These are phyloP conservation scores for Vollenhovia emeryi DNA, from an alignment of 1,140 invertebrate genomes.

Conservation along the genomic window DNA sequence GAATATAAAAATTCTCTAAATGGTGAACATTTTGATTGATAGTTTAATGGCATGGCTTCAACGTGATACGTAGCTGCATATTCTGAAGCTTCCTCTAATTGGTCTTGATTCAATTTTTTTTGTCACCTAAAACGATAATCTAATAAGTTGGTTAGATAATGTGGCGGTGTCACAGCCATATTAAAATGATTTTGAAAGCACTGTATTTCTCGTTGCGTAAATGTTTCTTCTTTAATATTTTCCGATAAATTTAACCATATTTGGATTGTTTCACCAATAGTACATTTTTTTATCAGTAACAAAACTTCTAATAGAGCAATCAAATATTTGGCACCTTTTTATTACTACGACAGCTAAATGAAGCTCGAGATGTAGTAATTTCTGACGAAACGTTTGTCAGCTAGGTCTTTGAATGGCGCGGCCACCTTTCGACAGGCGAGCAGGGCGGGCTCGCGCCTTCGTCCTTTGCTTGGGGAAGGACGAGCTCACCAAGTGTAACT, in stretches of 20 bases:
- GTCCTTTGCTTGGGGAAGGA: background rate
- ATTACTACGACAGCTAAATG: too few relatives aligned
- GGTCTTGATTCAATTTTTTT: background rate
- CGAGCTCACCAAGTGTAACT: background rate
- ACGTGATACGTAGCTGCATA: background rate
- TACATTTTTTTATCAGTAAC: too few relatives aligned
- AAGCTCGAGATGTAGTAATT: background rate
- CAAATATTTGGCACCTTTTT: too few relatives aligned
- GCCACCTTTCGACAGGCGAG: background rate
- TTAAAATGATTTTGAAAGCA: background rate
- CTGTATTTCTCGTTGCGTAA: background rate
- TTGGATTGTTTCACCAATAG: background rate
- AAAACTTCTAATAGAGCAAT: too few relatives aligned
- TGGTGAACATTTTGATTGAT: background rate
- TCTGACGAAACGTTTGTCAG: background rate
- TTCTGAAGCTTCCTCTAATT: background rate
- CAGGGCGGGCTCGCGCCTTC: background rate
- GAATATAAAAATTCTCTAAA: slow-evolving; percentile 1
- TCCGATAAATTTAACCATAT: background rate
- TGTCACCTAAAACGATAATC: background rate
- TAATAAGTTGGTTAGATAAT: background rate
- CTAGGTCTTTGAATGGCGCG: background rate
- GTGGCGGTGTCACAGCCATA: background rate
- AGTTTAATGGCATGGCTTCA: background rate
- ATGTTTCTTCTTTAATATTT: background rate